phyloP scores from a whole-genome alignment of 2,797 vertebrate species.

The Spheniscus humboldti region DNA sequence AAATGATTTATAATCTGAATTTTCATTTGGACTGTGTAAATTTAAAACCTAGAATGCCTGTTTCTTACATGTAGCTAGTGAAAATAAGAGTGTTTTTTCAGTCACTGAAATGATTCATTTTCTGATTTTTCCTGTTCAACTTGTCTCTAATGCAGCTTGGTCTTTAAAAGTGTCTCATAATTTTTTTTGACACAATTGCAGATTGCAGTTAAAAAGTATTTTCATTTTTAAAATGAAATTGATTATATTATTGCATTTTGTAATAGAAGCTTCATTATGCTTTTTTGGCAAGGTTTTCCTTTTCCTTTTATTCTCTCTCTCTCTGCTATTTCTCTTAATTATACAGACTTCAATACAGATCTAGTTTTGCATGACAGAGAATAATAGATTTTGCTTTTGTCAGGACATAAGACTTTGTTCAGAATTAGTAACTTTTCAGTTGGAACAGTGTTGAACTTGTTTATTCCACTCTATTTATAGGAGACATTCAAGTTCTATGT shows the following conservation, averaged over 20 bases:
- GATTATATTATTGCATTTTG: constrained; percentile 57
- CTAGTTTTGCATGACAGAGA: constrained; percentile 42
- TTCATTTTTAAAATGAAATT: constrained; percentile 38
- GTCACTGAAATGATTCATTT: not conserved
- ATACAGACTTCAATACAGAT: constrained; percentile 33
- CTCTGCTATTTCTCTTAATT: constrained; percentile 51
- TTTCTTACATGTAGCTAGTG: not conserved
- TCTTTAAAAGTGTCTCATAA: not conserved
- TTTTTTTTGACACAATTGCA: constrained; percentile 35
- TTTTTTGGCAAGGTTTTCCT: constrained; percentile 49
- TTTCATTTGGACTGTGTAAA: not conserved
- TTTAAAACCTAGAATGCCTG: not conserved
- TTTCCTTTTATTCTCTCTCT: constrained; percentile 40
- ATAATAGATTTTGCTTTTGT: constrained; percentile 28
- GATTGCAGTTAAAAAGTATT: constrained; percentile 49
- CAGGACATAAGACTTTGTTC: not conserved
- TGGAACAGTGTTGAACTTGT: constrained; percentile 4
- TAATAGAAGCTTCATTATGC: constrained; percentile 51
- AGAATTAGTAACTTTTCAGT: constrained; percentile 3
- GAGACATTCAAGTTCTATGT: constrained; percentile 84
- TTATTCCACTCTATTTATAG: constrained; percentile 69
- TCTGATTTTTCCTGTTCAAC: not conserved
- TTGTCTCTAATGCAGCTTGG: not conserved
- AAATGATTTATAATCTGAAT: not conserved
- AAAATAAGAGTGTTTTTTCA: not conserved